Percentiles rank a stretch among this genome's conserved stretches.
Conservation (phyloP, 2,888 invertebrate genomes). For the Ephialtes manifestator region DNA sequence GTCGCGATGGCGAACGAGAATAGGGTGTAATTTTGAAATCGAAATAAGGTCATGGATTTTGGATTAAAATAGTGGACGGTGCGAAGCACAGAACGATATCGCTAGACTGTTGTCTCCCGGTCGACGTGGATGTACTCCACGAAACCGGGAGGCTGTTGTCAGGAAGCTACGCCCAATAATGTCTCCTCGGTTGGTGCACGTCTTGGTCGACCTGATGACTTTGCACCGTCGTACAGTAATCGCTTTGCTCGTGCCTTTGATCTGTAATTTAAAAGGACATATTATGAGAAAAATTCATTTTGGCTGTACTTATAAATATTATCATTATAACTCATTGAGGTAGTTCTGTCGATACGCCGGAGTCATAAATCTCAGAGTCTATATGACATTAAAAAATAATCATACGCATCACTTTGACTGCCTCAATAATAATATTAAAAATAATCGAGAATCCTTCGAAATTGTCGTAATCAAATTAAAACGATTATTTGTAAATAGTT, state of each 20-base stretch:
- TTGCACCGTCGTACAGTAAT: conserved; percentile 87
- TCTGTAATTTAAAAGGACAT: conserved; percentile 84
- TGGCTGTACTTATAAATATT: conserved; percentile 72
- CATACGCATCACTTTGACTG: too few species aligned
- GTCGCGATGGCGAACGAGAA: not conserved
- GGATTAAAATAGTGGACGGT: conserved; percentile 82
- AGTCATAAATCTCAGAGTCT: too few species aligned
- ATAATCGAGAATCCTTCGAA: too few species aligned
- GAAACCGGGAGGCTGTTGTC: conserved; percentile 94
- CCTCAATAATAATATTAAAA: too few species aligned
- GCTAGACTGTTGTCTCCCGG: conserved; percentile 94
- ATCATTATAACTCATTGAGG: too few species aligned
- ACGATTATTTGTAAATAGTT: too few species aligned
- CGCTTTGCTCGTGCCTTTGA: conserved; percentile 88
- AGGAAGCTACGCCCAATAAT: conserved; percentile 91
- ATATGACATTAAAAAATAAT: too few species aligned
- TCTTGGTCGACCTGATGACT: conserved; percentile 83
- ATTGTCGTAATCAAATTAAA: too few species aligned
- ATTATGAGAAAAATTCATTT: not conserved
- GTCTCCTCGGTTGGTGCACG: conserved; percentile 91
- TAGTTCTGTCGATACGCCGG: too few species aligned
- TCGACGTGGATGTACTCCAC: conserved; percentile 97
- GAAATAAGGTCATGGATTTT: conserved; percentile 63
- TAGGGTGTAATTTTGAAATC: conserved; percentile 19
- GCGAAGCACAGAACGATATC: conserved; percentile 79